These are phyloP conservation scores for Conopomorpha cramerella DNA, from an alignment of 1,140 invertebrate genomes.

Conservation along the genomic window DNA sequence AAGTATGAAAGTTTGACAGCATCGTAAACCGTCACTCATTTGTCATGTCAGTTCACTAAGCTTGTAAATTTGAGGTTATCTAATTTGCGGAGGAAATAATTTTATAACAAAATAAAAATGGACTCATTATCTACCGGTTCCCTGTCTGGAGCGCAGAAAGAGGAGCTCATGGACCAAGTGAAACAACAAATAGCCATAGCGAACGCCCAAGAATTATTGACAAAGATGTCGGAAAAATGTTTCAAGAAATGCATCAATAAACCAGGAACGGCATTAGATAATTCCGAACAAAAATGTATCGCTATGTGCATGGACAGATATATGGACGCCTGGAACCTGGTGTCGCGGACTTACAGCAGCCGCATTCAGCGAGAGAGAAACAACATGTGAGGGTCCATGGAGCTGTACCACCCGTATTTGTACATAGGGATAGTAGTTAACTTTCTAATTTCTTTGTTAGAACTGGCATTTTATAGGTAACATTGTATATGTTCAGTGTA, in stretches of 20 bases:
- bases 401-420: too few relatives aligned
- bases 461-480: too few relatives aligned
- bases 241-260: constrained; percentile 93
- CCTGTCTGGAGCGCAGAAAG: constrained; percentile 74
- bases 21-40: background rate
- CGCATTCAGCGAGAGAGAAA: constrained; percentile 78
- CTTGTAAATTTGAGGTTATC: constrained; percentile 1
- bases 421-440: too few relatives aligned
- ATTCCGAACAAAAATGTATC: constrained; percentile 95
- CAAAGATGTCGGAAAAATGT: constrained; percentile 97
- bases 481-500: too few relatives aligned
- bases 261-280: constrained; percentile 88
- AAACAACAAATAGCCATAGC: constrained; percentile 95
- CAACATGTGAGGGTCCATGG: constrained; percentile 56
- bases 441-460: too few relatives aligned
- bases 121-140: constrained; percentile 43
- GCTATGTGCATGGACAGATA: constrained; percentile 98
- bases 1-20: too few relatives aligned
- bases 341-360: constrained; percentile 82
- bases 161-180: constrained; percentile 93
- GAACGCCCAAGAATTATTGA: constrained; percentile 91
- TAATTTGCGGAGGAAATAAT: background rate
- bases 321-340: constrained; percentile 94
- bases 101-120: constrained; percentile 19
- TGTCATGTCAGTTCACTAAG: too few relatives aligned